These are phyloP conservation scores for Mormyrus hasselquistii DNA, from an alignment of 2,797 vertebrate species.

Conservation along the genomic window DNA sequence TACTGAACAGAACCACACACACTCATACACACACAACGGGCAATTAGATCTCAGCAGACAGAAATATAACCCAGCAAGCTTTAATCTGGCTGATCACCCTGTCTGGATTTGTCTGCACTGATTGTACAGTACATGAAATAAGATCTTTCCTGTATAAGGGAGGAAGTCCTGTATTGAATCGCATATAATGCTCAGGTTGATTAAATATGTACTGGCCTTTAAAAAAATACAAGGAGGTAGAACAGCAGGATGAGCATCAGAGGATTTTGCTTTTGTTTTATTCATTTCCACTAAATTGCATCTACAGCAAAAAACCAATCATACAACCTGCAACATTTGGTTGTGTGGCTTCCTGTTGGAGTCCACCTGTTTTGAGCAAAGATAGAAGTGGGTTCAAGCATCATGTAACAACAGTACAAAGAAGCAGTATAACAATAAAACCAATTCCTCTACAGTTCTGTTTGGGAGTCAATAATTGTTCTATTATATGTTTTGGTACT, in stretches of 20 bases:
- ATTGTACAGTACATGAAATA: constrained; percentile 8
- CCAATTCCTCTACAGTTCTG: not conserved
- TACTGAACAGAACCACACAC: not conserved
- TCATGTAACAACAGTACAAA: not conserved
- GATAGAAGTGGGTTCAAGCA: not conserved
- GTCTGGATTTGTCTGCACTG: not conserved
- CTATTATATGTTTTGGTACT: not conserved
- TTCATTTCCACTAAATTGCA: not conserved
- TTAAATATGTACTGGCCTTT: constrained; percentile 7
- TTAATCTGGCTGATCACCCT: not conserved
- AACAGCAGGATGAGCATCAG: not conserved
- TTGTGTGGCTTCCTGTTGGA: not conserved
- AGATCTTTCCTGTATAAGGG: constrained; percentile 13
- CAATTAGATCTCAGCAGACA: not conserved
- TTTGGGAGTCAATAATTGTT: not conserved
- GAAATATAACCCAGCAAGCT: not conserved
- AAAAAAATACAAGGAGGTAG: not conserved
- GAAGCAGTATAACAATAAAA: not conserved
- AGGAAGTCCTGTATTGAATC: constrained; percentile 2
- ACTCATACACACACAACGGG: not conserved
- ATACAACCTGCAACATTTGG: not conserved
- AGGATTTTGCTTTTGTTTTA: not conserved
- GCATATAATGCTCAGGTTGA: constrained; percentile 10
- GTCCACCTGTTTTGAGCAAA: not conserved
- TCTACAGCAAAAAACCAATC: not conserved